phyloP scores from a whole-genome alignment of 2,797 vertebrate genomes.

The Mycteria americana region DNA sequence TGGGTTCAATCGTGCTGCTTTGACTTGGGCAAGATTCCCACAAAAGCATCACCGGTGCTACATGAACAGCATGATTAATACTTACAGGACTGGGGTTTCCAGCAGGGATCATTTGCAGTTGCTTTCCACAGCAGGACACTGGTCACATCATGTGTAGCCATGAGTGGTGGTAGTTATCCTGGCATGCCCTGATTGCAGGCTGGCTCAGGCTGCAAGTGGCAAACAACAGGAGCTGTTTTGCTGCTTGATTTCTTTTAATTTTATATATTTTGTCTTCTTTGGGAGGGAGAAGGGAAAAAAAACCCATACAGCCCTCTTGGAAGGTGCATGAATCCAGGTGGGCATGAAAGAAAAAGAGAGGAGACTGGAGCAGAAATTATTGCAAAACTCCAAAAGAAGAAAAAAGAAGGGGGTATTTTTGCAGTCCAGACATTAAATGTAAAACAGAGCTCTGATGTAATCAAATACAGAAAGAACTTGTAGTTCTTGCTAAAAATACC shows the following conservation, averaged over 20 bases:
- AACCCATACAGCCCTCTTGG: background rate
- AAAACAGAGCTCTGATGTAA: constrained; percentile 28
- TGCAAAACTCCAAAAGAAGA: background rate
- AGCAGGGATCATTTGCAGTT: background rate
- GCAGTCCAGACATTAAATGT: background rate
- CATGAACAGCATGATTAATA: background rate
- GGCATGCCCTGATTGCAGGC: background rate
- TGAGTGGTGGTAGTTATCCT: background rate
- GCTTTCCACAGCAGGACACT: background rate
- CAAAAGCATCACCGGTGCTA: background rate
- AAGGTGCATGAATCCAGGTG: background rate
- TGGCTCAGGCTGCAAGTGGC: background rate
- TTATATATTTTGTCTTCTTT: background rate
- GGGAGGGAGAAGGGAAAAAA: background rate
- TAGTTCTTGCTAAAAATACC: constrained; percentile 60
- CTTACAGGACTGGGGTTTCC: background rate
- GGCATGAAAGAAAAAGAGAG: background rate
- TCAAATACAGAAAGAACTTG: constrained; percentile 32
- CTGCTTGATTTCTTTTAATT: background rate
- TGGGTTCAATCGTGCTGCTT: background rate
- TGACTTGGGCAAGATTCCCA: background rate
- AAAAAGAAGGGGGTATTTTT: background rate
- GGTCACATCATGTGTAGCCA: background rate
- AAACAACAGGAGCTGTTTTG: background rate
- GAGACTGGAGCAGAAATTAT: background rate